A percentile compares a stretch with the other conserved stretches of the same genome.
Conservation (phyloP, 1,140 invertebrate species). For the Drosophila setifemur region DNA sequence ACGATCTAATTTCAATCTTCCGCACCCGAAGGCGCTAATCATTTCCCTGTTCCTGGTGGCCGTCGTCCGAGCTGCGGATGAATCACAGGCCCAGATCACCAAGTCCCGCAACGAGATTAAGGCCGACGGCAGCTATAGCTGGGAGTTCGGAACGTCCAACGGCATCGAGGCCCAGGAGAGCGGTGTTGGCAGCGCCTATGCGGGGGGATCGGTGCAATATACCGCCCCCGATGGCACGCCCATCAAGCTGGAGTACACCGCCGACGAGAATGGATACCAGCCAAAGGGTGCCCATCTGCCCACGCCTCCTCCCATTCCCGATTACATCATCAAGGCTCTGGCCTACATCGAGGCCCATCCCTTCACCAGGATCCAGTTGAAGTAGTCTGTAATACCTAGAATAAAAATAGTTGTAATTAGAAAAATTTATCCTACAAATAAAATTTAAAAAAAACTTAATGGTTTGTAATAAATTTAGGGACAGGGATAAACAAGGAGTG, state of each 20-base stretch:
- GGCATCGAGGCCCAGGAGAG: slow-evolving; percentile 85
- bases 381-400: slow-evolving; percentile 17
- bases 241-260: slow-evolving; percentile 86
- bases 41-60: slow-evolving; percentile 41
- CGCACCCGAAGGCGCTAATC: slow-evolving; percentile 34
- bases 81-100: slow-evolving; percentile 55
- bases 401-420: slow-evolving; percentile 28
- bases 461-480: too few species aligned
- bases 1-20: background rate
- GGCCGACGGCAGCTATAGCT: slow-evolving; percentile 84
- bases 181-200: slow-evolving; percentile 77
- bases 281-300: slow-evolving; percentile 89
- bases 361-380: slow-evolving; percentile 62
- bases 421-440: slow-evolving; percentile 14
- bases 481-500: background rate
- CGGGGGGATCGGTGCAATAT: slow-evolving; percentile 54
- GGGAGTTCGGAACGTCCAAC: slow-evolving; percentile 85
- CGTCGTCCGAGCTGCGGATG: slow-evolving; percentile 43
- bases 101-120: slow-evolving; percentile 84
- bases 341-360: slow-evolving; percentile 85
- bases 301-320: slow-evolving; percentile 91
- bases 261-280: slow-evolving; percentile 91
- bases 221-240: slow-evolving; percentile 82
- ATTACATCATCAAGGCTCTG: slow-evolving; percentile 85
- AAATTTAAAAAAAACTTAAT: slow-evolving; percentile 11